Conservation (phyloP, 2,888 invertebrate genomes). For the Eupithecia centaureata region DNA sequence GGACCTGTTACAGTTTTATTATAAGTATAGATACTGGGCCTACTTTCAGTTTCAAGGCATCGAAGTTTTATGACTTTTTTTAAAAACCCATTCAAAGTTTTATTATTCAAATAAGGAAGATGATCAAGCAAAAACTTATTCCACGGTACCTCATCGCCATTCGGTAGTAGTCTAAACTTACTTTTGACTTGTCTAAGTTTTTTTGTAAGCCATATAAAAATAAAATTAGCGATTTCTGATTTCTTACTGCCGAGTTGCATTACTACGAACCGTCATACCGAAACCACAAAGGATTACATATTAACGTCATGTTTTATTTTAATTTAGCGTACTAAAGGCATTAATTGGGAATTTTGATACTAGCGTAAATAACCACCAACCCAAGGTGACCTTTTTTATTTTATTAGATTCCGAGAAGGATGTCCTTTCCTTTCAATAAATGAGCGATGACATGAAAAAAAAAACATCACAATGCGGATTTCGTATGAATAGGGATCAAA, state of each 20-base stretch:
- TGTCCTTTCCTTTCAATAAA: constrained; percentile 17
- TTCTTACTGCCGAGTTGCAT: no score
- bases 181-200: no score
- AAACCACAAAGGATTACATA: neutral
- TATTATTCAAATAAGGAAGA: constrained; percentile 12
- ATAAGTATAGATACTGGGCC: no score
- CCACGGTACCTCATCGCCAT: neutral
- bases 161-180: neutral
- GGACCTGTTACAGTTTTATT: no score
- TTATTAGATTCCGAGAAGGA: neutral
- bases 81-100: neutral
- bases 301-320: neutral
- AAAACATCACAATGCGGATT: constrained; percentile 18
- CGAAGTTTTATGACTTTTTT: constrained; percentile 1
- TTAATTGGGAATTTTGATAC: neutral
- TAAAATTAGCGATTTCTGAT: no score
- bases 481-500: constrained; percentile 20
- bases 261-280: neutral
- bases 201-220: no score
- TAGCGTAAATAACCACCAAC: neutral
- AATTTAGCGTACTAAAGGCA: neutral
- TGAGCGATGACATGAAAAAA: constrained; percentile 21
- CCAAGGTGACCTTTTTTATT: constrained; percentile 1
- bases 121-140: constrained; percentile 27
- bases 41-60: neutral